Base-by-base conservation (phyloP, 1,140 invertebrate genomes). In the Harpegnathos saltator region DNA sequence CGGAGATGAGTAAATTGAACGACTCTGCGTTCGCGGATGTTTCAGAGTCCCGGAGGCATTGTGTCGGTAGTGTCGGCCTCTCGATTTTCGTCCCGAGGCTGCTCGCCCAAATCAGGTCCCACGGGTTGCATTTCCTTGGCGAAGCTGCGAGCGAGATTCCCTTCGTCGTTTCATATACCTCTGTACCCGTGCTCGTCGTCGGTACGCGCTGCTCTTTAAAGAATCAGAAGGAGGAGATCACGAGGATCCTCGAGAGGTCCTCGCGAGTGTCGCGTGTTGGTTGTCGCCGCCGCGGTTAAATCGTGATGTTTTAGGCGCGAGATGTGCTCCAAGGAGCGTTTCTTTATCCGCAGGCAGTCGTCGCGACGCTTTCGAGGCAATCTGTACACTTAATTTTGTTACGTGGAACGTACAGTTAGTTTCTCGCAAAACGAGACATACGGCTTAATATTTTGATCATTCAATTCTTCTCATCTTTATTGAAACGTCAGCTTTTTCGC, bases 201-300 rank as follows among this genome's bases (percentile, higher is more conserved):
- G n/a, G n/a, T n/a, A n/a, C 15, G 63, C 22, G 12, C 17, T 24
- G 19, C 68, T 80, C 75, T 69, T 80, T 80, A 80, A 80, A 71
- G n/a, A 80, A n/a, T 80, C 52, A 80, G 38, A 15, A 19, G 33
- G 5, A 80, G 22, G n/a, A n/a, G 56, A 48, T 71, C 38, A 0
- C 44, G 24, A 14, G n/a, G n/a, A 19, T 59, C 44, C 33, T 78
- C 33, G 19, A 77, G 29, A 58, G 62, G 38, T 4, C 17, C 29
- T 0, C 29, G 3, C 63, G 12, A 69, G n/a, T n/a, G n/a, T n/a
- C n/a, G n/a, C n/a, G n/a, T n/a, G n/a, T n/a, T n/a, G 15, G 48
- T 3, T 26, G 72, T 62, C 33, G 24, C 26, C n/a, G 19, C 44
- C 26, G 12, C 52, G 63, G 24, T 71, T 80, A 80, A 80, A 58